phyloP scores from a whole-genome alignment of 1,140 invertebrate genomes.

The Dreissena rostriformis region DNA sequence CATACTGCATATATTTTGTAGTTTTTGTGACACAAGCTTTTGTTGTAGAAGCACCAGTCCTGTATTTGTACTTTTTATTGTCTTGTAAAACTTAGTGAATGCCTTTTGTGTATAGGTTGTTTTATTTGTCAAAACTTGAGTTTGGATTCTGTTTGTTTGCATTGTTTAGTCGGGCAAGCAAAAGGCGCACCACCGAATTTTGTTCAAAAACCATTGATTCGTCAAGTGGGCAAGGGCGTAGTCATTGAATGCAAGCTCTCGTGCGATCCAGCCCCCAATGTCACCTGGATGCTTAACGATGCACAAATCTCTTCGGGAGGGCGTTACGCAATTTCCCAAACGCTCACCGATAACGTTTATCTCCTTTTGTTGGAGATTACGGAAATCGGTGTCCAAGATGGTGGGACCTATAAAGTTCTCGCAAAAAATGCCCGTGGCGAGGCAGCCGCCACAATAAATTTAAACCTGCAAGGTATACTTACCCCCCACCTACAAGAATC shows the following conservation, averaged over 20 bases:
- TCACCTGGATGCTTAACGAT: slow-evolving; percentile 95
- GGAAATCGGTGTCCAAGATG: slow-evolving; percentile 96
- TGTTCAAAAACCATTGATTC: slow-evolving; percentile 96
- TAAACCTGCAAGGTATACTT: slow-evolving; percentile 92
- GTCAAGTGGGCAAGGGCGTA: slow-evolving; percentile 92
- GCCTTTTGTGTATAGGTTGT: no score
- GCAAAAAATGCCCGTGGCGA: slow-evolving; percentile 98
- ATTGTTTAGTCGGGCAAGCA: slow-evolving; percentile 30
- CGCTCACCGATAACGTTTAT: slow-evolving; percentile 90
- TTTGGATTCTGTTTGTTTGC: slow-evolving; percentile 25
- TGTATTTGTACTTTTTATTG: no score
- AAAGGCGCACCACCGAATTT: slow-evolving; percentile 95
- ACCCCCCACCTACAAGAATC: background rate
- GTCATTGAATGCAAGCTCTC: slow-evolving; percentile 97
- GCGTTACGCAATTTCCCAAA: slow-evolving; percentile 93
- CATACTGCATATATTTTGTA: no score
- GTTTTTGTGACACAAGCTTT: no score
- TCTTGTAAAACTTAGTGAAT: no score
- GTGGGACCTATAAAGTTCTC: slow-evolving; percentile 97
- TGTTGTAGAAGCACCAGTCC: no score
- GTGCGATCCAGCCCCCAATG: slow-evolving; percentile 94
- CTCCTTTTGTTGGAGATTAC: slow-evolving; percentile 92
- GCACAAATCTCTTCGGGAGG: slow-evolving; percentile 96
- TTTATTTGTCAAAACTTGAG: background rate
- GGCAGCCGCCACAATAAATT: slow-evolving; percentile 98